Evolutionary conservation across 2,797 vertebrate species (phyloP), one percentile per base, ranked within the genome.

Genomic region (Dendrocincla fuliginosa): DNA sequence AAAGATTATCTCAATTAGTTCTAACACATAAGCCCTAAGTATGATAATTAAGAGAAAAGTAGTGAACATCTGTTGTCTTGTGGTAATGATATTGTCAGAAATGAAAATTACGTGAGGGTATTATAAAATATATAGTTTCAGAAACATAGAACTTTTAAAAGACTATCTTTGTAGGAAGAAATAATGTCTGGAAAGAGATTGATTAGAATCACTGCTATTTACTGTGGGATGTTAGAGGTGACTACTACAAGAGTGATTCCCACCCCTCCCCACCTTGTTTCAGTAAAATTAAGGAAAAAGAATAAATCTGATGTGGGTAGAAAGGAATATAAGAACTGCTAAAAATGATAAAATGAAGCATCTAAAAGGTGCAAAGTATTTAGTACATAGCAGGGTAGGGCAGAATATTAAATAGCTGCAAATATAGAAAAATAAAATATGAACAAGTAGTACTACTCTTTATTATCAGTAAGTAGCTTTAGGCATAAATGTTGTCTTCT

Each of bases 1-100:
- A 47, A 53, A 82, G 44, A 76, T 68, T 39, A 68, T 59, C 46
- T 82, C 41, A 69, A 52, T 79, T 91, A 67, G 35, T 86, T 79
- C n/a, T 90, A 63, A 84, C 23, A 67, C 32, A 68, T 52, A 74
- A 86, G 47, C 41, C 39, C 17, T 49, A 89, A 70, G 37, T 84
- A 41, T 35, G 52, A 52, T 46, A 70, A 80, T 67, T 69, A 71
- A 63, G 63, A 79, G 23, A 77, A 32, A 53, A 77, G 60, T 37
- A 55, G n/a, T 70, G 37, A 86, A 81, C 81, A 87, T 92, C 84
- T 92, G 90, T 63, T 86, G 52, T 70, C 56, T 74, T 81, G 50
- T 89, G 67, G 75, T 92, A 92, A 87, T 76, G 44, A 22, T 79
- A 64, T 81, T 18, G 49, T 69, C 46, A 81, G 61, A 83, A 84